Evolutionary conservation across 2,888 invertebrate species (phyloP), one percentile per base, ranked within the genome.

Genomic region (Thera obeliscata): DNA sequence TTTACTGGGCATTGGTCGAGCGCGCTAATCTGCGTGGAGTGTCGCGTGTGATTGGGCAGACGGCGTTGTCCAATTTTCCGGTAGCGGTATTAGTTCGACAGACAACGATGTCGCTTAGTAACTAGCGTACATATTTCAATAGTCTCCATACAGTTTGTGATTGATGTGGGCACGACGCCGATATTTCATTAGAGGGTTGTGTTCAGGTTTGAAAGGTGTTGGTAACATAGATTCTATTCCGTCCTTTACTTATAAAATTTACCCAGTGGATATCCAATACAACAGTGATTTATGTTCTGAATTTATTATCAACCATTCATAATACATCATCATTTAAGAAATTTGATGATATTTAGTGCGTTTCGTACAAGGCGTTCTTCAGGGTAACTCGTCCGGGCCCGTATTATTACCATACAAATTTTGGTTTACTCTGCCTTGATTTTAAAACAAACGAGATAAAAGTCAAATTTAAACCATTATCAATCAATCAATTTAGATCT

Each of bases 1-100:
- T 79, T 76, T 79, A 85, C 85, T 83, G 85, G 85, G 81, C 85
- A 84, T 84, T 87, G 88, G 87, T 82, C 82, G 88, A 89, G 83
- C 86, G 87, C 85, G 88, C 93, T 91, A 93, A 93, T 93, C 91
- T 92, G 90, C 89, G 89, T 89, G 83, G 91, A 89, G 90, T 89
- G 91, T 91, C 90, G 90, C 90, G 86, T 91, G 86, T 92, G 93
- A 93, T 93, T 93, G 92, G 90, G 84, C 87, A 88, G 88, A 87
- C 89, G 85, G 81, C 84, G 86, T 84, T 88, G 91, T 92, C 88
- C 93, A 93, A 93, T 93, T 93, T 93, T 92, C 92, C 92, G 90
- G 91, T 87, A 73, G 84, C 87, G 81, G 81, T 76, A 90, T 88
- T 90, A 90, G 89, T 88, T 87, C 82, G 78, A 77, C 87, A 84